Evolutionary conservation across 2,888 invertebrate genomes (phyloP), one percentile per base, ranked within the genome.

Genomic region (Ophion slaviceki): DNA sequence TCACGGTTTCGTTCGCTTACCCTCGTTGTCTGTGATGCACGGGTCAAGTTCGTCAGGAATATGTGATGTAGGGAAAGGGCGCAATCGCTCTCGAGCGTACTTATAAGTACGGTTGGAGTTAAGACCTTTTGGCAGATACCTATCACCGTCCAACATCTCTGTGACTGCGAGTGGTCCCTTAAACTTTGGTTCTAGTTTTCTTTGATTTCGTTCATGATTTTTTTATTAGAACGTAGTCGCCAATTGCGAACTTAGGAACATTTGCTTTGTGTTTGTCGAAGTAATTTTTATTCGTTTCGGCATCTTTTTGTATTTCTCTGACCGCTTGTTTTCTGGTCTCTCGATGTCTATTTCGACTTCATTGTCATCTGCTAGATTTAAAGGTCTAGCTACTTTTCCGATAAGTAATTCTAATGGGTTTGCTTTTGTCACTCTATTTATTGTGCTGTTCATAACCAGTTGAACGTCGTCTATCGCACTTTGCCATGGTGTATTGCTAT

Each of bases 341-440:
- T 24, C 10, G n/a, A 85, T 62, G 40, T 85, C 72, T 24, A 83
- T 64, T 76, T 82, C 66, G 61, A 70, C 75, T 45, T 76, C 74
- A 59, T 85, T 67, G 40, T 78, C 74, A 67, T 57, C 36, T 36
- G 68, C 20, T 3, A 87, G 45, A 3, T 61, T 68, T 45, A 87
- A 83, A 17, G 87, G 87, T 81, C 84, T 85, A 7, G 83, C 82
- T 14, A 91, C 85, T 75, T 83, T 88, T 24, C 91, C 90, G 7
- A 92, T 90, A 28, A 92, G 24, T 2, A 92, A 57, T 76, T 92
- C 90, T 3, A 91, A 62, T 1, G 91, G 90, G 53, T 87, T 88
- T 0, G 89, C 83, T 70, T 89, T 89, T 0, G 90, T 91, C 1
- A 88, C 88, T 0, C 89, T 72, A 85, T 87, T 84, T 0, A 86